Conservation (phyloP, 1,140 invertebrate genomes). For the Drosophila prosaltans region DNA sequence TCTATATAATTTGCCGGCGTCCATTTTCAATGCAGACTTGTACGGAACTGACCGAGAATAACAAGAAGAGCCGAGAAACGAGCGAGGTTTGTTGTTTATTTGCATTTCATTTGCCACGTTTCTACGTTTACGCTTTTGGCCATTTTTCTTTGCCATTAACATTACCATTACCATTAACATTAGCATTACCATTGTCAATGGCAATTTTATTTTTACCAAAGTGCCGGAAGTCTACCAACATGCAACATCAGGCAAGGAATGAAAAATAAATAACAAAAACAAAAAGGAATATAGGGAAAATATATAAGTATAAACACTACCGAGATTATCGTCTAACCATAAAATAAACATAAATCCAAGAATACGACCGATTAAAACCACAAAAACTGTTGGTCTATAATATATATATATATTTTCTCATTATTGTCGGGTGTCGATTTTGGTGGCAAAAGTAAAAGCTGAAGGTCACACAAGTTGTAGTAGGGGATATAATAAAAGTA, state of each 20-base stretch:
- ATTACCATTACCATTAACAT: slow-evolving; percentile 57
- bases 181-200: slow-evolving; percentile 27
- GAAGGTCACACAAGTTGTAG: neutral
- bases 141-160: slow-evolving; percentile 67
- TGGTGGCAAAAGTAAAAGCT: neutral
- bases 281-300: neutral
- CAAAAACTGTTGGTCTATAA: neutral
- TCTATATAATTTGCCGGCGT: slow-evolving; percentile 61
- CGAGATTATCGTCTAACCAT: neutral
- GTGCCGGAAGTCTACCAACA: slow-evolving; percentile 18
- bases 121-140: slow-evolving; percentile 38
- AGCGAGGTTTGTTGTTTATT: slow-evolving; percentile 64
- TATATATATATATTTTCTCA: neutral
- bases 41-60: slow-evolving; percentile 57
- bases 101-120: slow-evolving; percentile 58
- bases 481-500: too few species aligned
- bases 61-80: neutral
- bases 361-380: neutral
- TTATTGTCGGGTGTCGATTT: neutral
- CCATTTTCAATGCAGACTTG: slow-evolving; percentile 71
- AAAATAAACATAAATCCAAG: slow-evolving; percentile 4
- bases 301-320: neutral
- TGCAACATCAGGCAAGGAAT: neutral
- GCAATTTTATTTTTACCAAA: slow-evolving; percentile 4
- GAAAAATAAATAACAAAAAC: neutral